Evolutionary conservation across 30 jellyfish, hydroid and myxozoan species (phyloP).

Genomic region (Pseudorhiza aurosa): DNA sequence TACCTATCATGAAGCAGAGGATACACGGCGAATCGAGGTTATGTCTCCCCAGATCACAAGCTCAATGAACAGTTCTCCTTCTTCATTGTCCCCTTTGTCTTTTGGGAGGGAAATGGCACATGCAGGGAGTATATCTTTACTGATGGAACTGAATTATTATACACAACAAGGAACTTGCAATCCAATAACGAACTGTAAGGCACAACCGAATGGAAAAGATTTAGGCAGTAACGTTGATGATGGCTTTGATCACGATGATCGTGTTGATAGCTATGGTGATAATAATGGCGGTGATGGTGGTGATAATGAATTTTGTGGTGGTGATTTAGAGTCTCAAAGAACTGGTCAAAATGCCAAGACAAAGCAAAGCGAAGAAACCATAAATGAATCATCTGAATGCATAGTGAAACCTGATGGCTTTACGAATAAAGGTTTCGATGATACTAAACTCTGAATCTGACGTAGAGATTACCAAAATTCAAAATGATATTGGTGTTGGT

Average conservation of each 20-base stretch:
- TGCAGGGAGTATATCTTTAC: constrained; percentile 47
- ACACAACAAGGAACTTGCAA: constrained; percentile 25
- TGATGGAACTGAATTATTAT: constrained; percentile 23
- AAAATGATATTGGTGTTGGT: too few species aligned
- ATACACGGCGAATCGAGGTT: constrained; percentile 10
- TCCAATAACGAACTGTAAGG: not conserved
- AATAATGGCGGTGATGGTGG: not conserved
- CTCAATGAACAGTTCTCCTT: constrained; percentile 14
- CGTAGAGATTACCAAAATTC: not conserved
- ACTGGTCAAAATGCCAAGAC: not conserved
- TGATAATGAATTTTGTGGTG: not conserved
- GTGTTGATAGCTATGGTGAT: too few species aligned
- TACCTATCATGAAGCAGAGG: not conserved
- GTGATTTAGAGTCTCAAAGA: not conserved
- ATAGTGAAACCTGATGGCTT: constrained; percentile 15
- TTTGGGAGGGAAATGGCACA: constrained; percentile 27
- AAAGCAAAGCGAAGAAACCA: not conserved
- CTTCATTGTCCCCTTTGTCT: constrained; percentile 15
- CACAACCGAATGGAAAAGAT: not conserved
- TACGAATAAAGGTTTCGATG: constrained; percentile 28
- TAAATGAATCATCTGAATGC: not conserved
- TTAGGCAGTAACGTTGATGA: not conserved
- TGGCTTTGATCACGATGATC: too few species aligned
- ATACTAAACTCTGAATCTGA: constrained; percentile 15
- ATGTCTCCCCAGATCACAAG: constrained; percentile 7